Conservation (phyloP, 2,888 invertebrate genomes). For the Drosophila mercatorum region DNA sequence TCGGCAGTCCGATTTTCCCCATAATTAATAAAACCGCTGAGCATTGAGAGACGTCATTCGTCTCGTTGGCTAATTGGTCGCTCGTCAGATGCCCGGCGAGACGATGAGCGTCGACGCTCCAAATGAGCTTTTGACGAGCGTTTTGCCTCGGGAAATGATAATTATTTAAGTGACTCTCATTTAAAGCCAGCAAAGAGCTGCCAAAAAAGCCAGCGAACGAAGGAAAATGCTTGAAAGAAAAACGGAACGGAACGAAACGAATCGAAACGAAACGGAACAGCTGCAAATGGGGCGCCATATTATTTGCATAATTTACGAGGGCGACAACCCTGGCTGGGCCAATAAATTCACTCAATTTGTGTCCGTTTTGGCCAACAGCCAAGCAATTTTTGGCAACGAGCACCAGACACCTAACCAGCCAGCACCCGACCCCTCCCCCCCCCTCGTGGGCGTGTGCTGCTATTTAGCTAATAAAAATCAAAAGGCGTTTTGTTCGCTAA, state of each 20-base stretch:
- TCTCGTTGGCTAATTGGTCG: conserved; percentile 71
- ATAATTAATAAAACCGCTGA: conserved; percentile 70
- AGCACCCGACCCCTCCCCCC: background rate
- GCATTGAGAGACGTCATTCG: conserved; percentile 52
- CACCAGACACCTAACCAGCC: background rate
- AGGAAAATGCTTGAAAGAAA: conserved; percentile 9
- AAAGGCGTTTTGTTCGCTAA: conserved; percentile 83
- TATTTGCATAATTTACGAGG: conserved; percentile 75
- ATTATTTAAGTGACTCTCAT: conserved; percentile 75
- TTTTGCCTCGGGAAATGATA: conserved; percentile 73
- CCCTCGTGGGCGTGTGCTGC: conserved; percentile 39
- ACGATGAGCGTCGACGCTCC: conserved; percentile 30
- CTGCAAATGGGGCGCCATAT: conserved; percentile 38
- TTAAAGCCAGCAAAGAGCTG: conserved; percentile 43
- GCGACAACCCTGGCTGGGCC: conserved; percentile 64
- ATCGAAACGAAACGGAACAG: conserved; percentile 24
- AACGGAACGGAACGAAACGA: background rate
- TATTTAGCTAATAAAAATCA: conserved; percentile 77
- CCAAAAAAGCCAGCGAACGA: conserved; percentile 45
- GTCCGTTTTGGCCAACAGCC: conserved; percentile 33
- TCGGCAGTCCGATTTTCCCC: conserved; percentile 58
- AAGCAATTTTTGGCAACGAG: conserved; percentile 32
- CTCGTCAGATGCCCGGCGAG: conserved; percentile 54
- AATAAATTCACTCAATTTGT: conserved; percentile 61
- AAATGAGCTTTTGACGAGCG: conserved; percentile 78